Percentiles rank a stretch among this genome's conserved stretches.
These are phyloP conservation scores for Emydocephalus ijimae DNA, from an alignment of 2,113 vertebrate genomes.

Conservation along the genomic window DNA sequence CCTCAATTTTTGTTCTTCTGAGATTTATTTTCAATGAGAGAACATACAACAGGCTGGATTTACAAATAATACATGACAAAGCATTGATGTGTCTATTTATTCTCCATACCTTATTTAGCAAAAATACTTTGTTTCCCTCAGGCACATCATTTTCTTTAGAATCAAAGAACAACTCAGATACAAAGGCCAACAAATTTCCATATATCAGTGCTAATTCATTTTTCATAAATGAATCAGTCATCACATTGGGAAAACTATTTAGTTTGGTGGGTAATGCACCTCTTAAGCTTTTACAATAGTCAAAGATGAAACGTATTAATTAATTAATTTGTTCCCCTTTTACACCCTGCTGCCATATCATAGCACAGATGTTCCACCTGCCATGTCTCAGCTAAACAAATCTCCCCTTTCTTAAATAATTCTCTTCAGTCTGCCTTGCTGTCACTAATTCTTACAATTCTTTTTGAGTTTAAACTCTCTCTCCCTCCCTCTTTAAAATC, in stretches of 20 bases:
- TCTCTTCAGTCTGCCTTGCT: not conserved
- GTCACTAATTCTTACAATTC: not conserved
- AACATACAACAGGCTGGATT: not conserved
- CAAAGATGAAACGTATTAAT: constrained; percentile 21
- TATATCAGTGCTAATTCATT: constrained; percentile 4
- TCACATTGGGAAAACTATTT: constrained; percentile 13
- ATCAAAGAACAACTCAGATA: constrained; percentile 5
- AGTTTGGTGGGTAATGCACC: not conserved
- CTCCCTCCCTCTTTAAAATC: not conserved
- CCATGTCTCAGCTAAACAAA: not conserved
- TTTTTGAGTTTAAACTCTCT: not conserved
- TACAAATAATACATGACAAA: not conserved
- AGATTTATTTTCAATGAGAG: not conserved
- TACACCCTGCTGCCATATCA: not conserved
- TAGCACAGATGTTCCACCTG: not conserved
- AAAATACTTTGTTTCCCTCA: not conserved
- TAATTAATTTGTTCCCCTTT: not conserved
- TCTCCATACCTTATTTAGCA: not conserved
- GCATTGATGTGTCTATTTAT: not conserved
- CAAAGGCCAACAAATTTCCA: not conserved
- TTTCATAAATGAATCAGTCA: not conserved
- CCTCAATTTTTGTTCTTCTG: not conserved
- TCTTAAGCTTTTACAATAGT: constrained; percentile 2
- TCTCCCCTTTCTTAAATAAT: not conserved
- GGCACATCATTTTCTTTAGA: constrained; percentile 13